Evolutionary conservation across 2,113 vertebrate genomes (phyloP), one percentile per base, ranked within the genome.

Genomic region (Platycercus adscitus): DNA sequence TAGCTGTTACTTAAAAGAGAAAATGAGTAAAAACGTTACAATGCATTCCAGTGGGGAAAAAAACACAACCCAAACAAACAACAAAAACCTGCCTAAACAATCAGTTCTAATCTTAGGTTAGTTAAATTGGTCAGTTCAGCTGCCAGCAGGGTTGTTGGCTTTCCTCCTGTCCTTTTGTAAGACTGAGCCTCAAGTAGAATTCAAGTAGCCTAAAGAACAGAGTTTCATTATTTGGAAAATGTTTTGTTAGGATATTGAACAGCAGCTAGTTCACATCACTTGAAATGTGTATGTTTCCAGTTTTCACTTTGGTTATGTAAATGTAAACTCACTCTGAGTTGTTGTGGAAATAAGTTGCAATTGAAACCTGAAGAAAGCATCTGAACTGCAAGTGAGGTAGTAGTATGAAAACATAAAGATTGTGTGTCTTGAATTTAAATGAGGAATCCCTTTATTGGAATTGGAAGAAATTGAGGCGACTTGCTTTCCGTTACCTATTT

Each of bases 301-400:
- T 72, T 93, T 95, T 79, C 75, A 14, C 41, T 93, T 95, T 61
- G 44, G 52, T 87, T 84, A 56, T 79, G 47, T 91, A 93, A 95
- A 91, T 75, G 41, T 69, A 78, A 96, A 86, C 46, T 92, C 31
- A 23, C 31, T 89, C 75, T 50, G 49, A 81, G 64, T 88, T 93
- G 64, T 81, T 90, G 69, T 76, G 50, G 86, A 90, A 90, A 75
- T 92, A 70, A 93, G n/a, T 90, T 88, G 58, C 46, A 66, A 13
- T 29, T 87, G 77, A 76, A 96, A 93, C 43, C 21, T 44, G 83
- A 68, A 76, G 86, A 71, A 86, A 65, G 86, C 17, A 81, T 65
- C 80, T 84, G 61, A 92, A 93, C 66, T 93, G 46, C 75, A 90
- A 88, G 73, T 79, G 75, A 91, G 70, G 47, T 93, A 55, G 46